These are phyloP conservation scores for Tetragnatha versicolor DNA, from an alignment of 1,140 invertebrate species.

Conservation along the genomic window DNA sequence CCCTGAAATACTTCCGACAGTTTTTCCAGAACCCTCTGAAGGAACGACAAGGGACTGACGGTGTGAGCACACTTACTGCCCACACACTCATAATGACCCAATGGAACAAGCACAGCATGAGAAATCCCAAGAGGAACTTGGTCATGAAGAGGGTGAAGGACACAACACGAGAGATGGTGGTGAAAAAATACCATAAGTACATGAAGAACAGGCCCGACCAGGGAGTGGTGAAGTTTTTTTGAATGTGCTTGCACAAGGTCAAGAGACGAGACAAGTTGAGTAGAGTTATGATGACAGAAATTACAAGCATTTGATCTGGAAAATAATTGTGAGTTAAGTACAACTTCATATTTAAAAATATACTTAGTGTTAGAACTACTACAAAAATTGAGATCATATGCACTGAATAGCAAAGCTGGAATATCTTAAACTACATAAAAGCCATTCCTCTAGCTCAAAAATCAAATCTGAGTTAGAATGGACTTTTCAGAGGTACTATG, in stretches of 20 bases:
- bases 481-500: too few species aligned
- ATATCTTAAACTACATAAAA: too few species aligned
- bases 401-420: too few species aligned
- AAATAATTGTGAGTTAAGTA: too few species aligned
- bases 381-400: too few species aligned
- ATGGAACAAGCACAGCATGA: conserved; percentile 41
- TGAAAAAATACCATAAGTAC: conserved; percentile 42
- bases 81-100: conserved; percentile 46
- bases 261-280: conserved; percentile 28
- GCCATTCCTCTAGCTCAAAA: too few species aligned
- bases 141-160: conserved; percentile 40
- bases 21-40: conserved; percentile 21
- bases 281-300: conserved; percentile 13
- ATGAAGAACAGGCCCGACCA: conserved; percentile 22
- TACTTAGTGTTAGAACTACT: too few species aligned
- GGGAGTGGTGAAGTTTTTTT: conserved; percentile 38
- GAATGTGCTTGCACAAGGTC: conserved; percentile 29
- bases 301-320: conserved; percentile 38
- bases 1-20: conserved; percentile 25
- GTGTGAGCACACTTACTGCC: conserved; percentile 38
- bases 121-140: conserved; percentile 34
- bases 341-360: too few species aligned
- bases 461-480: too few species aligned
- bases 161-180: conserved; percentile 24
- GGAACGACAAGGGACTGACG: conserved; percentile 1